These are phyloP conservation scores for Micromesistius poutassou DNA, from an alignment of 2,797 vertebrate species.

Conservation along the genomic window DNA sequence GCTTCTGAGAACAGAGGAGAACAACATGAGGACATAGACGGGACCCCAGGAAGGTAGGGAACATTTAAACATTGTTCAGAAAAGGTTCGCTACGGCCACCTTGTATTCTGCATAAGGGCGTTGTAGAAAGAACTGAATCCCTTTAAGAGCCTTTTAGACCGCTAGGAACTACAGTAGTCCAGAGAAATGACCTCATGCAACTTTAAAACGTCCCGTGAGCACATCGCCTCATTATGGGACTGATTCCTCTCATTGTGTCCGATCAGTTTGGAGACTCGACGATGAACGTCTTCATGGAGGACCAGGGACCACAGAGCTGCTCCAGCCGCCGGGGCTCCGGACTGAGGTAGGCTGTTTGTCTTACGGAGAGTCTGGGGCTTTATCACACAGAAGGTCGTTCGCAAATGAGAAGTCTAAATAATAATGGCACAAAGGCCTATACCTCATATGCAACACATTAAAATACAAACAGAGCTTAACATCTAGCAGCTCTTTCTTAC, in stretches of 20 bases:
- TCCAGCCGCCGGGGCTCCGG: neutral
- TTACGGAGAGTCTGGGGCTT: too few species aligned
- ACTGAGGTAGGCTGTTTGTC: neutral
- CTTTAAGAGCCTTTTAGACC: too few species aligned
- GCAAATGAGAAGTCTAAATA: neutral
- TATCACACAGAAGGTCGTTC: neutral
- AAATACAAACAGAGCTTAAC: neutral
- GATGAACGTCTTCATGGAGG: neutral
- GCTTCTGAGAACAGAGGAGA: neutral
- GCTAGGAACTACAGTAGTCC: too few species aligned
- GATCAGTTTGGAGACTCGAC: neutral
- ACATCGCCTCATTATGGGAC: neutral
- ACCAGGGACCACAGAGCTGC: neutral
- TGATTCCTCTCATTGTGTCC: neutral
- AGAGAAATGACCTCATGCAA: too few species aligned
- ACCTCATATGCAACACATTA: neutral
- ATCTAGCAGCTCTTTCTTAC: neutral
- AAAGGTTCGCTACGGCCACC: too few species aligned
- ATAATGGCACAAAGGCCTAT: constrained; percentile 21
- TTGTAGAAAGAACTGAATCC: too few species aligned
- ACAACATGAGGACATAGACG: neutral
- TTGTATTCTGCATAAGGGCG: too few species aligned
- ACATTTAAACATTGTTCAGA: neutral
- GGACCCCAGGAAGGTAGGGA: neutral
- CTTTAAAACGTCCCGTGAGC: neutral